Evolutionary conservation across 1,140 invertebrate species (phyloP).

Genomic region (Drosophila sturtevanti): DNA sequence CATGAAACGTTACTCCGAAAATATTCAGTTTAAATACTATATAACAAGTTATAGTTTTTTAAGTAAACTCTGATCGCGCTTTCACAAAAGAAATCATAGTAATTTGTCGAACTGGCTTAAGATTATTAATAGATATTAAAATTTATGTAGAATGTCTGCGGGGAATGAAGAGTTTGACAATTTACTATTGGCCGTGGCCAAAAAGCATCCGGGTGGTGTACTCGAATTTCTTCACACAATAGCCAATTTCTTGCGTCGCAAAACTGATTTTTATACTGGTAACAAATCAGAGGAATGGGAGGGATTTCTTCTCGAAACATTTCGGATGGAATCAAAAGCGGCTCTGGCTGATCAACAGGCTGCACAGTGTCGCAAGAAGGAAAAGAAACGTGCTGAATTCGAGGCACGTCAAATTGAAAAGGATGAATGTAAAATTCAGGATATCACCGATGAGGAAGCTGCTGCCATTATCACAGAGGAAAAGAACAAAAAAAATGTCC

Average conservation of each 20-base stretch:
- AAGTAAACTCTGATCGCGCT: too few relatives aligned
- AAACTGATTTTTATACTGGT: slow-evolving; percentile 98
- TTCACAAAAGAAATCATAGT: too few relatives aligned
- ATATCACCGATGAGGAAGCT: slow-evolving; percentile 96
- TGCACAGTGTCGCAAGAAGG: slow-evolving; percentile 84
- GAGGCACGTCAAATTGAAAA: slow-evolving; percentile 61
- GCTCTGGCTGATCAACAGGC: slow-evolving; percentile 87
- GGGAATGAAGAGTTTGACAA: slow-evolving; percentile 92
- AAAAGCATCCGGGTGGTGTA: slow-evolving; percentile 96
- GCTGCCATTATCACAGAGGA: slow-evolving; percentile 90
- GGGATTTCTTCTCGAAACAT: slow-evolving; percentile 91
- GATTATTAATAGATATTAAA: neutral
- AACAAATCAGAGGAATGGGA: slow-evolving; percentile 91
- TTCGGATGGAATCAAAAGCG: slow-evolving; percentile 89
- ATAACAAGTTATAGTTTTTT: too few relatives aligned
- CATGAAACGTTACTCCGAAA: too few relatives aligned
- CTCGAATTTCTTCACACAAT: slow-evolving; percentile 95
- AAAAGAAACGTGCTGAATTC: slow-evolving; percentile 67
- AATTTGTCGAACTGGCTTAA: too few relatives aligned
- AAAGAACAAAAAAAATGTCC: slow-evolving; percentile 69
- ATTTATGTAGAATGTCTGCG: slow-evolving; percentile 52
- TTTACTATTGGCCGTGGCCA: slow-evolving; percentile 94
- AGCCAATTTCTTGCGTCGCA: slow-evolving; percentile 95
- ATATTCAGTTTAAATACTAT: too few relatives aligned
- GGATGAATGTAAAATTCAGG: slow-evolving; percentile 86